A percentile compares a stretch with the other conserved stretches of the same genome.
These are phyloP conservation scores for Sminthopsis crassicaudata DNA, from an alignment of 2,113 vertebrate genomes.

Conservation along the genomic window DNA sequence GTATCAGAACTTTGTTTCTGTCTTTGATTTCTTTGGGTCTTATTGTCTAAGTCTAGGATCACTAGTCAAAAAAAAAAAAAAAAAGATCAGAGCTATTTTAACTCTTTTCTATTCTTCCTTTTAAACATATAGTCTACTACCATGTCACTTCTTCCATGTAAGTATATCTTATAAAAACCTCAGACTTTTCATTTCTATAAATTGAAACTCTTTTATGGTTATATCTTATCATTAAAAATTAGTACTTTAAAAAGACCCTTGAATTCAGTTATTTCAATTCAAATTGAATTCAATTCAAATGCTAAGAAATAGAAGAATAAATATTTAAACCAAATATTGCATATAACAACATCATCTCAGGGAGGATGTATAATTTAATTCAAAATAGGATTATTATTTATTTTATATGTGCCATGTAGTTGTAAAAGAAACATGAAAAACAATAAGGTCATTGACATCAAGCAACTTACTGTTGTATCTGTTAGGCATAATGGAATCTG, in stretches of 20 bases:
- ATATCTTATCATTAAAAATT: neutral
- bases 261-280: neutral
- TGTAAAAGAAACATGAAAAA: neutral
- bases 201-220: neutral
- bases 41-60: neutral
- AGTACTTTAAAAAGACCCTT: neutral
- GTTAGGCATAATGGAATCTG: neutral
- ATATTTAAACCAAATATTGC: conserved; percentile 14
- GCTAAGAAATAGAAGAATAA: neutral
- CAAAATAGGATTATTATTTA: neutral
- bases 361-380: neutral
- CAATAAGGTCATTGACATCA: neutral
- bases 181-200: neutral
- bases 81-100: neutral
- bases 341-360: neutral
- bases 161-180: neutral
- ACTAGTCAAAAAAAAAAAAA: neutral
- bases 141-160: neutral
- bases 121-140: neutral
- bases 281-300: neutral
- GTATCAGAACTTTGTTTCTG: neutral
- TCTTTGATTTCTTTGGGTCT: neutral
- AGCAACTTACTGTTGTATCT: neutral
- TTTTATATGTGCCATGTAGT: neutral
- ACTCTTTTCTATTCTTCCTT: neutral